A percentile compares a stretch with the other conserved stretches of the same genome.
phyloP scores from a whole-genome alignment of 1,140 invertebrate species.

The Polypedilum vanderplanki region DNA sequence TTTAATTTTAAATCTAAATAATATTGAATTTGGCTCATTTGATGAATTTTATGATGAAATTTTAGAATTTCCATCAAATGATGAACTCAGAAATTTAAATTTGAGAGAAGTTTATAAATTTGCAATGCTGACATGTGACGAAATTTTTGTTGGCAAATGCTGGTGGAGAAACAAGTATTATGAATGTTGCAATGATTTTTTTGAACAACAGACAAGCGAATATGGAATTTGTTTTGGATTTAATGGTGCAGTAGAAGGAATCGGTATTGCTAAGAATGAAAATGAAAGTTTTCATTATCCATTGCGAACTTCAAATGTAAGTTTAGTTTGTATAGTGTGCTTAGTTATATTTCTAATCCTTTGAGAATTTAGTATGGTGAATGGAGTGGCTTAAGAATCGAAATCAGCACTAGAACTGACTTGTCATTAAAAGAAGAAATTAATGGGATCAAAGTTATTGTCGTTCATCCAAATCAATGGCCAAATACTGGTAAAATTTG shows the following conservation, averaged over 20 bases:
- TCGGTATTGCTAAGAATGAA: slow-evolving; percentile 33
- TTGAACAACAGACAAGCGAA: slow-evolving; percentile 44
- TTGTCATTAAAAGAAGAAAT: slow-evolving; percentile 20
- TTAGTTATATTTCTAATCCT: too few species aligned
- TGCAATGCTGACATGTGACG: slow-evolving; percentile 36
- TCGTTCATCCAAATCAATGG: slow-evolving; percentile 39
- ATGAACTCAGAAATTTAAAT: not conserved
- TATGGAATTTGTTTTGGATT: slow-evolving; percentile 51
- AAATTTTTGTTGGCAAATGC: slow-evolving; percentile 36
- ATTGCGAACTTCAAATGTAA: slow-evolving; percentile 36
- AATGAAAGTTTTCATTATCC: slow-evolving; percentile 34
- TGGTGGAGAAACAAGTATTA: slow-evolving; percentile 36
- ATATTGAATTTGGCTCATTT: slow-evolving; percentile 37
- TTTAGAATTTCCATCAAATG: not conserved
- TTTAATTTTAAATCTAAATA: slow-evolving; percentile 35
- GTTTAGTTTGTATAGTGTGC: not conserved
- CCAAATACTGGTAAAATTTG: slow-evolving; percentile 34
- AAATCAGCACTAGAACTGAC: not conserved
- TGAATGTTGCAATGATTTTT: slow-evolving; percentile 40
- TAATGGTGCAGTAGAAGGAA: slow-evolving; percentile 46
- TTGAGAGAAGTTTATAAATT: slow-evolving; percentile 38
- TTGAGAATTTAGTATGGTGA: slow-evolving; percentile 31
- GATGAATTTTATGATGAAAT: slow-evolving; percentile 34
- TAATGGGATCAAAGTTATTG: slow-evolving; percentile 32
- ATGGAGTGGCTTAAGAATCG: slow-evolving; percentile 34